A percentile compares a stretch with the other conserved stretches of the same genome.
Evolutionary conservation across 1,140 invertebrate genomes (phyloP).

Genomic region (Nymphalis io): DNA sequence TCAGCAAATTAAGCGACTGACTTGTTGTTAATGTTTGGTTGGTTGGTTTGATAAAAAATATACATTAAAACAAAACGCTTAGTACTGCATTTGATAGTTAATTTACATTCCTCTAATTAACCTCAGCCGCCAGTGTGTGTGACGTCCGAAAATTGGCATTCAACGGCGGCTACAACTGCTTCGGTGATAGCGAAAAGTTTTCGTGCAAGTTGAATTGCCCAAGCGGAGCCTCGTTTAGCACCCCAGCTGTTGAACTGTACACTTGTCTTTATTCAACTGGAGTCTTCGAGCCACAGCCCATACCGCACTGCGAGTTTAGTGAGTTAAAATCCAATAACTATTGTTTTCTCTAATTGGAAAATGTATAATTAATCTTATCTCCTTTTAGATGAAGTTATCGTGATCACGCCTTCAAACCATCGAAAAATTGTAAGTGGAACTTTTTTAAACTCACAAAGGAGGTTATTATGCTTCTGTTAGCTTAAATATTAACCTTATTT

Average conservation of each 20-base stretch:
- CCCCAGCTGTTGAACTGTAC: slow-evolving; percentile 83
- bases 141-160: slow-evolving; percentile 84
- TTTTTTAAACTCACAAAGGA: background rate
- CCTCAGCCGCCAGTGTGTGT: slow-evolving; percentile 82
- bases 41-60: too few species aligned
- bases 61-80: too few species aligned
- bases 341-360: too few species aligned
- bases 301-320: slow-evolving; percentile 89
- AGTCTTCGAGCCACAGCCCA: slow-evolving; percentile 84
- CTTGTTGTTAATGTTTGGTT: too few species aligned
- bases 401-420: slow-evolving; percentile 57
- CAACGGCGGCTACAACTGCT: slow-evolving; percentile 88
- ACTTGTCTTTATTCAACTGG: slow-evolving; percentile 86
- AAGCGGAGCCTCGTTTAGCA: slow-evolving; percentile 82
- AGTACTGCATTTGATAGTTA: too few species aligned
- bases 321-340: slow-evolving; percentile 53
- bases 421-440: background rate
- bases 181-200: slow-evolving; percentile 81
- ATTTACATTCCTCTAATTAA: background rate
- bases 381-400: slow-evolving; percentile 57
- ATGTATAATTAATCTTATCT: background rate
- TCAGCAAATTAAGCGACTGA: too few species aligned
- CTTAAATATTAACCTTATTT: too few species aligned
- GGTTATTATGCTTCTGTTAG: too few species aligned
- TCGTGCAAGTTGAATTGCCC: slow-evolving; percentile 86